A percentile compares a stretch with the other conserved stretches of the same genome.
Conservation (phyloP, 2,113 vertebrate species). For the Larimichthys crocea region DNA sequence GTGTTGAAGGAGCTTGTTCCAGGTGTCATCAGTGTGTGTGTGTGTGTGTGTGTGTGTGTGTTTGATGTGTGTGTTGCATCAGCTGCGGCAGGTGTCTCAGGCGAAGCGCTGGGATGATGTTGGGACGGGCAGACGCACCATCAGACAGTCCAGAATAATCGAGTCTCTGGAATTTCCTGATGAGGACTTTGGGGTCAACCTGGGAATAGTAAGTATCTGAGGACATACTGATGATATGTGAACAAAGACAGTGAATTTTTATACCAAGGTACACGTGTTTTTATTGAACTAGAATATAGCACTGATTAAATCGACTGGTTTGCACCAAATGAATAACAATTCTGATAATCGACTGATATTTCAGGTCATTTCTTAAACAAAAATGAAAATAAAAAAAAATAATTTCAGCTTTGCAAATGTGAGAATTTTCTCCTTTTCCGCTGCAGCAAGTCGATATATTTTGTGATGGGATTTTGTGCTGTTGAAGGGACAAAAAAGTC, state of each 20-base stretch:
- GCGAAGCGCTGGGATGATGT: conserved; percentile 80
- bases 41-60: not conserved
- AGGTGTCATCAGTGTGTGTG: conserved; percentile 7
- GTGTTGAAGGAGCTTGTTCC: conserved; percentile 7
- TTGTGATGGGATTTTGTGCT: not conserved
- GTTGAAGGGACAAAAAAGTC: not conserved
- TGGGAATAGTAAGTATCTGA: conserved; percentile 81
- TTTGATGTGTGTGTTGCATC: conserved; percentile 42
- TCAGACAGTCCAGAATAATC: conserved; percentile 75
- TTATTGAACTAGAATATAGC: not conserved
- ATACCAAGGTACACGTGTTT: not conserved
- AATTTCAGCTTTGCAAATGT: not conserved
- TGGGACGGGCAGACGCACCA: conserved; percentile 67
- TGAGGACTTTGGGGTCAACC: conserved; percentile 81
- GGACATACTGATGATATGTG: not conserved
- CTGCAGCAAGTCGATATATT: not conserved
- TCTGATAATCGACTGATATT: not conserved
- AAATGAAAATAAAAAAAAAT: not conserved
- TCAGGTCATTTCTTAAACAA: not conserved
- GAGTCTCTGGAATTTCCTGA: conserved; percentile 82
- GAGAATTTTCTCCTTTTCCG: not conserved
- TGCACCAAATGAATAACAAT: not conserved
- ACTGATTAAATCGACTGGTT: not conserved
- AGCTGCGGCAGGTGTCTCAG: conserved; percentile 85
- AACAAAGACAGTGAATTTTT: not conserved